phyloP scores from a whole-genome alignment of 1,140 invertebrate species.

The Hylyphantes graminicola region DNA sequence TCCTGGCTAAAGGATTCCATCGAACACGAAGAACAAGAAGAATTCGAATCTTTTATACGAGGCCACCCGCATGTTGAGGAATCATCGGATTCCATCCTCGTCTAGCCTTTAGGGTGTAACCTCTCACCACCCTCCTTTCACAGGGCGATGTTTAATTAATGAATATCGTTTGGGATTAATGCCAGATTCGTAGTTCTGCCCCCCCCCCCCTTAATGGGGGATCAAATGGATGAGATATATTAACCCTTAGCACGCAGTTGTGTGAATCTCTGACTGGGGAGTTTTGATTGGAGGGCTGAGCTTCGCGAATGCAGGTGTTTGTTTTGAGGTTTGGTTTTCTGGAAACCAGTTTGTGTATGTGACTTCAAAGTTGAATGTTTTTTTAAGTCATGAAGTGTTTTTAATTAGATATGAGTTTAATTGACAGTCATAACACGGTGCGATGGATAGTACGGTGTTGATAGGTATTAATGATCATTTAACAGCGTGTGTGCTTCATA shows the following conservation, averaged over 20 bases:
- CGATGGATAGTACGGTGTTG: too few species aligned
- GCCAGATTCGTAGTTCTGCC: slow-evolving; percentile 1
- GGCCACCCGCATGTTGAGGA: slow-evolving; percentile 20
- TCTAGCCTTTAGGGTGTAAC: slow-evolving; percentile 59
- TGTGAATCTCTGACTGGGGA: slow-evolving; percentile 25
- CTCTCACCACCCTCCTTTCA: slow-evolving; percentile 55
- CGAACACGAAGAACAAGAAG: slow-evolving; percentile 13
- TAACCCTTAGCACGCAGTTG: slow-evolving; percentile 59
- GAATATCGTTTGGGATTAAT: slow-evolving; percentile 58
- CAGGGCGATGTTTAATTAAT: slow-evolving; percentile 59
- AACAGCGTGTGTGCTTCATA: too few species aligned
- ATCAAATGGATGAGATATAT: slow-evolving; percentile 60
- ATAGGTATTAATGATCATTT: too few species aligned
- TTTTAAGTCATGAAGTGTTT: neutral
- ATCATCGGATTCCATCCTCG: slow-evolving; percentile 46
- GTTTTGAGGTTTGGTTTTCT: neutral
- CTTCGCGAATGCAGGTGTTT: too few species aligned
- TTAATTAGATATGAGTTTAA: too few species aligned
- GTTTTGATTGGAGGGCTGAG: slow-evolving; percentile 28
- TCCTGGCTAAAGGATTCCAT: neutral
- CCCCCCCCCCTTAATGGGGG: slow-evolving; percentile 47
- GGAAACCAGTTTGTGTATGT: neutral
- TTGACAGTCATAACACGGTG: too few species aligned
- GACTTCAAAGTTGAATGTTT: neutral
- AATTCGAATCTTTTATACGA: slow-evolving; percentile 2